These are phyloP conservation scores for Sebastes melanostomus DNA, from an alignment of 2,797 vertebrate genomes.

Conservation along the genomic window DNA sequence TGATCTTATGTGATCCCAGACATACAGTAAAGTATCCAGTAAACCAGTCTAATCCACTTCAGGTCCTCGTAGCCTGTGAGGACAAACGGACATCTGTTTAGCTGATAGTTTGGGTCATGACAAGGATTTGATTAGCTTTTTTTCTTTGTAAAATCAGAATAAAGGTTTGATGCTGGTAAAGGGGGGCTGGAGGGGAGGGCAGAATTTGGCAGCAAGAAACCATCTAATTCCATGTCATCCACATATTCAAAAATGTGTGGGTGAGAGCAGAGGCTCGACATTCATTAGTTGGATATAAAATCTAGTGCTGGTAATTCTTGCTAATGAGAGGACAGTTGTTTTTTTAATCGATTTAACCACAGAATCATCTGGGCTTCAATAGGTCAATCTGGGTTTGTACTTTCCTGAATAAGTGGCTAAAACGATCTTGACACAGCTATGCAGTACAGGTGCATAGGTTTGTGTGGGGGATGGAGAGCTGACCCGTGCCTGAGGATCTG, in stretches of 20 bases:
- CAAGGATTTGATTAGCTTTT: too few relatives aligned
- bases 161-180: too few relatives aligned
- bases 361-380: neutral
- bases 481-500: too few relatives aligned
- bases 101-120: neutral
- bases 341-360: neutral
- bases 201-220: neutral
- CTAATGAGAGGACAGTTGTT: neutral
- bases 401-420: neutral
- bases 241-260: constrained; percentile 5
- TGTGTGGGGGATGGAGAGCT: too few relatives aligned
- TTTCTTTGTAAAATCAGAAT: too few relatives aligned
- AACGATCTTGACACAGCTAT: neutral
- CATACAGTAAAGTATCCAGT: neutral
- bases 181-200: too few relatives aligned
- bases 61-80: neutral
- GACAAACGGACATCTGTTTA: neutral
- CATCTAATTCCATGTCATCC: neutral
- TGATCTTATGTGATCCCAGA: neutral
- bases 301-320: neutral
- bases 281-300: neutral
- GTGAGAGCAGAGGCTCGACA: neutral
- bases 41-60: neutral
- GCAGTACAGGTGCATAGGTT: neutral
- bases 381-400: neutral